These are phyloP conservation scores for Aptenodytes forsteri DNA, from an alignment of 2,113 vertebrate species.

Conservation along the genomic window DNA sequence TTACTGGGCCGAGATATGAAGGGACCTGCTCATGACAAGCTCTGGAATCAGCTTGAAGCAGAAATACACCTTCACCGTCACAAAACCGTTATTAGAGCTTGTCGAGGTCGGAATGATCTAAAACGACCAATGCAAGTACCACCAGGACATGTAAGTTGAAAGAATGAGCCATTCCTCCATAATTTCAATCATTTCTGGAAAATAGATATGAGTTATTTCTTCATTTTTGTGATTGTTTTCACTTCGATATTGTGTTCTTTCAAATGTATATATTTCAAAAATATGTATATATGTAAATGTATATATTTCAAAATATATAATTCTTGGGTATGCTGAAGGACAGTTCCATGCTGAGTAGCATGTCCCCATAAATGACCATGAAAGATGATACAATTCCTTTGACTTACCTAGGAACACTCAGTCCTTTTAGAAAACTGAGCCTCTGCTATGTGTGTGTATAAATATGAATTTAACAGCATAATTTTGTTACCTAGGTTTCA, in stretches of 20 bases:
- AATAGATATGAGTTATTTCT: not conserved
- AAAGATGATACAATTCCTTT: not conserved
- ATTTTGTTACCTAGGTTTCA: not conserved
- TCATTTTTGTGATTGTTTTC: not conserved
- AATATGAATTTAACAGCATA: not conserved
- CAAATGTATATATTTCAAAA: not conserved
- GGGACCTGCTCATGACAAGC: slow-evolving; percentile 96
- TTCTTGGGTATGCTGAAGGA: not conserved
- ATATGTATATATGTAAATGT: too few species aligned
- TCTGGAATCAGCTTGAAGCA: slow-evolving; percentile 98
- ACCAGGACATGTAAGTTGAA: slow-evolving; percentile 87
- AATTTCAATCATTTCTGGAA: not conserved
- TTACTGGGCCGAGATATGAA: slow-evolving; percentile 97
- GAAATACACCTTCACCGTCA: slow-evolving; percentile 98
- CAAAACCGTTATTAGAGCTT: slow-evolving; percentile 97
- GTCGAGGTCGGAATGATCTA: slow-evolving; percentile 91
- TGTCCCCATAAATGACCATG: not conserved
- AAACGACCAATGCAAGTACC: slow-evolving; percentile 91
- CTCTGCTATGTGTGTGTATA: not conserved
- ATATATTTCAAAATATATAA: not conserved
- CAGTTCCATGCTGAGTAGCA: not conserved
- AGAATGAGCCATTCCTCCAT: not conserved
- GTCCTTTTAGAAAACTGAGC: not conserved
- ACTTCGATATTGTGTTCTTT: not conserved
- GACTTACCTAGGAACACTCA: not conserved